Base-by-base conservation (phyloP, 2,888 invertebrate genomes). In the Chaetogeoica ovagalla region DNA sequence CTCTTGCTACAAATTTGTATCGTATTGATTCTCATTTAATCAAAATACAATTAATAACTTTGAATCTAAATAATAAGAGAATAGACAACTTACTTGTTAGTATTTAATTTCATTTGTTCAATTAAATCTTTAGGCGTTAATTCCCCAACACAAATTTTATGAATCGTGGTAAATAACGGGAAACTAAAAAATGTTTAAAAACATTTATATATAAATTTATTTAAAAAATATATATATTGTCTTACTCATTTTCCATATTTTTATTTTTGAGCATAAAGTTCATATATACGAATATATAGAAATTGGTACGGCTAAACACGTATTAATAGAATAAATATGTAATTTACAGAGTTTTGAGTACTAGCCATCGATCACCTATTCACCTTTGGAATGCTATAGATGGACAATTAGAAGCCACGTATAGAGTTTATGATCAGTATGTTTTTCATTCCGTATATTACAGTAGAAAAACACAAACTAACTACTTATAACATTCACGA, bases 311-410 rank as follows among this genome's bases (percentile, higher is more conserved):
- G n/a, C n/a, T n/a, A n/a, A n/a, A n/a, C n/a, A n/a, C n/a, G 19
- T 55, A 55, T 19, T 82, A 13, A 57, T 65, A 77, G 82, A 73
- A 52, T 39, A 72, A 82, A 30, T 30, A 30, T 81, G 37, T 83
- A 83, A 57, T 81, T 88, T 88, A 68, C 85, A 95, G 95, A 86
- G 93, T 97, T 90, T 86, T 94, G 19, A 93, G 93, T 81, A 92
- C 95, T 6, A 91, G 93, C 84, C 91, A 93, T 85, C 93, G 93
- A 86, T 92, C 92, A 73, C 97, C 98, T 0, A 89, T 97, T 72
- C 97, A 97, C 86, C 89, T 98, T 87, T 97, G 95, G 94, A 96
- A 97, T 89, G 96, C 96, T 0, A 94, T 93, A 86, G 91, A 92
- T 83, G 97, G 97, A 1, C 89, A 91, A 66, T 87, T 97, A 72